Base-by-base conservation (phyloP, 2,113 vertebrate genomes). In the Phocoena sinus region DNA sequence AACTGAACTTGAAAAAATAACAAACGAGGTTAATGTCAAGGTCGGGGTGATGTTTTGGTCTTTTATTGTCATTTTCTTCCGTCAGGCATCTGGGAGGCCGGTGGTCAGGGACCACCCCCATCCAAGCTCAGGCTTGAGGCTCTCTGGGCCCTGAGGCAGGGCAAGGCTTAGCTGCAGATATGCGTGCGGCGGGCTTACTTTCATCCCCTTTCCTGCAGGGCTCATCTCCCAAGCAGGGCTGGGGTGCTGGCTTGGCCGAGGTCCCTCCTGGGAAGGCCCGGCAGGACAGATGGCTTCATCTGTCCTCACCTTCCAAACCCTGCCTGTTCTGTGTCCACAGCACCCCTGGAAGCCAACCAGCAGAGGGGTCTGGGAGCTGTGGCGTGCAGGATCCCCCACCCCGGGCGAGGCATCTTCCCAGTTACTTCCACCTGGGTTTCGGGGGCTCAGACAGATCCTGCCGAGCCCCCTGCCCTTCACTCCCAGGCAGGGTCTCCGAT, bases 381-480 rank as follows among this genome's bases (percentile, higher is more conserved):
- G 2, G 70, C 7, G 9, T 4, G 5, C n/a, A 7, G 56, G 21
- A 8, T 1, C 26, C 25, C 65, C 41, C 33, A 0, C 17, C 36
- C 23, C 4, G 0, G 0, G 0, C 60, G 31, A 33, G 26, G n/a
- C 9, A 12, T 1, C 74, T 11, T 38, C 18, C 70, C 0, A 8
- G 5, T 13, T 15, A 9, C 53, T 50, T 60, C 26, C 17, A 0
- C 41, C 33, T 2, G 6, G 82, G 38, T 2, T 28, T 10, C 2
- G 1, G 58, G 60, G 28, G n/a, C 53, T 28, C 80, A 58, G 74
- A 31, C 3, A 36, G 44, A 63, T 36, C 21, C 38, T 53, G 60
- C 31, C 3, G 0, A 53, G 38, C 17, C 41, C 38, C 63, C 53
- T 38, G 50, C 3, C 36, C 50, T 86, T n/a, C 47, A 68, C 53